These are phyloP conservation scores for Ctenosaura bakeri DNA, from an alignment of 2,797 vertebrate genomes.

Conservation along the genomic window DNA sequence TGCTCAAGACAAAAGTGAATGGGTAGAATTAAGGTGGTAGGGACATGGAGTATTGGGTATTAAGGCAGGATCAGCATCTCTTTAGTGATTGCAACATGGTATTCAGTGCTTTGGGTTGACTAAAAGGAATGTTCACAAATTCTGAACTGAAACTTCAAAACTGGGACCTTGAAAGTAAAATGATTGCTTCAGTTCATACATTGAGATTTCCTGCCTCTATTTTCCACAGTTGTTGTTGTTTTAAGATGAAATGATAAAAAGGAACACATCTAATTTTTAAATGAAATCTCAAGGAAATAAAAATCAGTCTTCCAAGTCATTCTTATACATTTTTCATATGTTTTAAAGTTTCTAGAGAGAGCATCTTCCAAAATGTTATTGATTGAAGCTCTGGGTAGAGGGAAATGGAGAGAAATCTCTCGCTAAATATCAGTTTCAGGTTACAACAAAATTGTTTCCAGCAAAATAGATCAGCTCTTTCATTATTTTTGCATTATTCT, in stretches of 20 bases:
- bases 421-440: constrained; percentile 34
- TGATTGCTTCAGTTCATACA: constrained; percentile 60
- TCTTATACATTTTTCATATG: constrained; percentile 50
- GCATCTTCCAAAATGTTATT: constrained; percentile 67
- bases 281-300: constrained; percentile 59
- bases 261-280: constrained; percentile 70
- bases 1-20: background rate
- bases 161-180: constrained; percentile 53
- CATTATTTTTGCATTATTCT: constrained; percentile 46
- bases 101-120: constrained; percentile 46
- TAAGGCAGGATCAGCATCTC: constrained; percentile 30
- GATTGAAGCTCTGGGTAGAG: constrained; percentile 49
- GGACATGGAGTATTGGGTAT: background rate
- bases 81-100: constrained; percentile 42
- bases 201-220: constrained; percentile 49
- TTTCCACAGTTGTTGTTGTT: background rate
- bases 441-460: constrained; percentile 53
- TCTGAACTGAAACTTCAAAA: constrained; percentile 42
- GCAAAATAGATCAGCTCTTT: constrained; percentile 48
- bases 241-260: constrained; percentile 72
- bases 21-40: background rate
- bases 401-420: constrained; percentile 32
- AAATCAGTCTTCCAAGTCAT: constrained; percentile 49
- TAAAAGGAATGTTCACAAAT: constrained; percentile 57
- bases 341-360: constrained; percentile 65